A percentile compares a stretch with the other conserved stretches of the same genome.
Conservation (phyloP, 2,113 vertebrate species). For the Notothenia rossii region DNA sequence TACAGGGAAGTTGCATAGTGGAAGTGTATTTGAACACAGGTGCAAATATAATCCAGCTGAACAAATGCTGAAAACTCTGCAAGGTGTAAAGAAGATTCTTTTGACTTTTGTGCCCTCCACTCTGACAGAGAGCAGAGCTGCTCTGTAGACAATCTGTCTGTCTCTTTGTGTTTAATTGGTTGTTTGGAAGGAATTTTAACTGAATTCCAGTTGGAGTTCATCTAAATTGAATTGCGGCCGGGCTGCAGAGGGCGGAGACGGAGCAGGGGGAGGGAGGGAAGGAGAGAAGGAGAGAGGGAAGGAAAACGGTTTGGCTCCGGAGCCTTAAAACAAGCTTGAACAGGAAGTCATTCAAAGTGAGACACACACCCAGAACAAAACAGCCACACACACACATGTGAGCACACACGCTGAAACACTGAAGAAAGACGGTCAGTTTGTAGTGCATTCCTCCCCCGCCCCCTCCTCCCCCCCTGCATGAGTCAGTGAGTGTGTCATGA, state of each 20-base stretch:
- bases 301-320: slow-evolving; percentile 60
- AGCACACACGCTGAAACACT: slow-evolving; percentile 29
- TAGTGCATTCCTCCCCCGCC: slow-evolving; percentile 43
- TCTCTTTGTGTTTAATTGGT: slow-evolving; percentile 62
- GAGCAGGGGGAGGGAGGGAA: neutral
- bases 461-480: slow-evolving; percentile 20
- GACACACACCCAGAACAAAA: slow-evolving; percentile 63
- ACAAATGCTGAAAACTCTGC: neutral
- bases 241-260: slow-evolving; percentile 51
- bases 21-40: slow-evolving; percentile 8
- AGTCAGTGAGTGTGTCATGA: slow-evolving; percentile 49
- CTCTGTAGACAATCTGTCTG: slow-evolving; percentile 55
- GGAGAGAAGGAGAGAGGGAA: neutral
- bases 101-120: neutral
- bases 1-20: neutral
- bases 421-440: slow-evolving; percentile 53
- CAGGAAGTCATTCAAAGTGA: slow-evolving; percentile 77
- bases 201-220: slow-evolving; percentile 67
- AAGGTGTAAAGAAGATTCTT: neutral
- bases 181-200: slow-evolving; percentile 72
- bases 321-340: slow-evolving; percentile 71
- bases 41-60: slow-evolving; percentile 4
- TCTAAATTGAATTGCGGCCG: slow-evolving; percentile 67
- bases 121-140: neutral
- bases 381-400: slow-evolving; percentile 30